Conservation (phyloP, 1,140 invertebrate genomes). For the Capitella teleta region DNA sequence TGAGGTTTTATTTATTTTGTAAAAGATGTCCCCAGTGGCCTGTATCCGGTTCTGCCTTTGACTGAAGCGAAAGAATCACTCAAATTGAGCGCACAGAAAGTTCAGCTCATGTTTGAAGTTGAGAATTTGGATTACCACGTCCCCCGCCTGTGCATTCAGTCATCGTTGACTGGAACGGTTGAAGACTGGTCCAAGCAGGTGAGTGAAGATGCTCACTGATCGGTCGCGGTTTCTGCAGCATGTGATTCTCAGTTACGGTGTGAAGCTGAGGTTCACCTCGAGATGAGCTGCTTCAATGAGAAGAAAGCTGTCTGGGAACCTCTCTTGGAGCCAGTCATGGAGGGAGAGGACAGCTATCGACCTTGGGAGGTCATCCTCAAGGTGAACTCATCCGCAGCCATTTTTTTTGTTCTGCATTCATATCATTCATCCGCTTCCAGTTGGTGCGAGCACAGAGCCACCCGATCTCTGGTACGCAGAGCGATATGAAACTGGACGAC, state of each 20-base stretch:
- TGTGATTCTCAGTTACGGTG: conserved; percentile 24
- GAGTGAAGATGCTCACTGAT: background rate
- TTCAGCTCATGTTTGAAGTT: conserved; percentile 51
- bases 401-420: background rate
- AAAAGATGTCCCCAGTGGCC: background rate
- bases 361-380: conserved; percentile 63
- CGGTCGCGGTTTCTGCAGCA: background rate
- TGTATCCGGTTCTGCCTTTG: conserved; percentile 3
- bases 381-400: conserved; percentile 28
- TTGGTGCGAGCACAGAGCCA: conserved; percentile 47
- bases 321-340: conserved; percentile 59
- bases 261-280: conserved; percentile 49
- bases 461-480: conserved; percentile 49
- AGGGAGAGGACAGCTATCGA: conserved; percentile 55
- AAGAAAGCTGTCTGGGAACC: conserved; percentile 65
- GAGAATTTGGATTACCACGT: conserved; percentile 43
- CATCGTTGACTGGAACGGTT: conserved; percentile 48
- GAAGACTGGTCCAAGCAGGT: conserved; percentile 57
- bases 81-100: conserved; percentile 44
- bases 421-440: conserved; percentile 13
- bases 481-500: conserved; percentile 25
- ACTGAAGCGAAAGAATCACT: conserved; percentile 45
- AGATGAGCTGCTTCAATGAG: conserved; percentile 65
- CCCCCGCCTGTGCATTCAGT: conserved; percentile 45
- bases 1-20: background rate